phyloP scores from a whole-genome alignment of 1,140 invertebrate genomes.

The Solen grandis region DNA sequence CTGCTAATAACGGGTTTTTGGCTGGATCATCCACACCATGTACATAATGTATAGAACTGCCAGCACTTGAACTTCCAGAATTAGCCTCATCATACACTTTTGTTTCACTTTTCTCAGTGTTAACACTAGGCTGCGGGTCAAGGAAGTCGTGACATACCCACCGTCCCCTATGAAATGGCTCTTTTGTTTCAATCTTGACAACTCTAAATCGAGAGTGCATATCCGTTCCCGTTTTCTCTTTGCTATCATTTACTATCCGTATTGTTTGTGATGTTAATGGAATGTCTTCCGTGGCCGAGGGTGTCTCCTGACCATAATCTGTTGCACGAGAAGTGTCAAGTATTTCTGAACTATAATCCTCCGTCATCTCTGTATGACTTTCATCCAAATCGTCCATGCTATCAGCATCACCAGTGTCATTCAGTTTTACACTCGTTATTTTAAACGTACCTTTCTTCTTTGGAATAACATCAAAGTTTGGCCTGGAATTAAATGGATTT shows the following conservation, averaged over 20 bases:
- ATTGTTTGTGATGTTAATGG: slow-evolving; percentile 4
- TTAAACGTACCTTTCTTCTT: slow-evolving; percentile 95
- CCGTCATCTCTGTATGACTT: slow-evolving; percentile 87
- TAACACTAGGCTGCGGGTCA: slow-evolving; percentile 85
- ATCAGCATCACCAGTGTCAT: slow-evolving; percentile 94
- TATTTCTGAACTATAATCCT: slow-evolving; percentile 85
- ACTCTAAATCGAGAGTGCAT: slow-evolving; percentile 88
- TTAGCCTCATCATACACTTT: slow-evolving; percentile 60
- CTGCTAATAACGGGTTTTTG: slow-evolving; percentile 71
- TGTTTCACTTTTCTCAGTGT: slow-evolving; percentile 47
- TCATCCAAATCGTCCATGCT: slow-evolving; percentile 96
- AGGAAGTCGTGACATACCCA: slow-evolving; percentile 98
- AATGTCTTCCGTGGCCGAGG: slow-evolving; percentile 51
- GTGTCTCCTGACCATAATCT: slow-evolving; percentile 60
- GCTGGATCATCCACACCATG: slow-evolving; percentile 75
- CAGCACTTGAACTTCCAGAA: slow-evolving; percentile 74
- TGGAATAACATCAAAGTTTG: slow-evolving; percentile 32
- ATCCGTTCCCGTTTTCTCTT: slow-evolving; percentile 52
- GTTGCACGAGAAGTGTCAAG: slow-evolving; percentile 77
- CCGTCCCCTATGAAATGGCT: slow-evolving; percentile 94
- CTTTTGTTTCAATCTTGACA: slow-evolving; percentile 95
- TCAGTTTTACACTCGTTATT: slow-evolving; percentile 93
- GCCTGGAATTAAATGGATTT: slow-evolving; percentile 6
- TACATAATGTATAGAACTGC: slow-evolving; percentile 77
- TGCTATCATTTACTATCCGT: slow-evolving; percentile 54